Evolutionary conservation across 92 coral and sea anemone genomes (phyloP).

Genomic region (Pocillopora meandrina): DNA sequence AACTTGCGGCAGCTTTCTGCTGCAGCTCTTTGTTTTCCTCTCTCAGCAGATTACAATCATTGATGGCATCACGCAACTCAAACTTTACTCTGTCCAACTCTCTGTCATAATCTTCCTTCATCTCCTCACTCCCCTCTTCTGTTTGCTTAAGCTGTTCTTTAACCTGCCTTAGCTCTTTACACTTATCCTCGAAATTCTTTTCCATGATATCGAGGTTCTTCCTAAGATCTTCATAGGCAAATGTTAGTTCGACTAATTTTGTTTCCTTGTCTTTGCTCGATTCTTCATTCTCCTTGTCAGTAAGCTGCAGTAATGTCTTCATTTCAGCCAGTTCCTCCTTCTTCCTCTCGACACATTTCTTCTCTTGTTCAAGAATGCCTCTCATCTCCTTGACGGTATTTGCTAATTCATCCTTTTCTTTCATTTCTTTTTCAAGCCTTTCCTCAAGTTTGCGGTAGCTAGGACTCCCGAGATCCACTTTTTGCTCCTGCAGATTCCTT

Average conservation of each 20-base stretch:
- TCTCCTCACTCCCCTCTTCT: constrained; percentile 30
- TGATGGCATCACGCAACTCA: constrained; percentile 63
- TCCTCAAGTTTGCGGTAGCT: constrained; percentile 34
- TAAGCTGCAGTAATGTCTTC: constrained; percentile 27
- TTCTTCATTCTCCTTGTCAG: constrained; percentile 32
- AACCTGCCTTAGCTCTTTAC: constrained; percentile 16
- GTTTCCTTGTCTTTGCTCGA: constrained; percentile 50
- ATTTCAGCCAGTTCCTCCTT: constrained; percentile 40
- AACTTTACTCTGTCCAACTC: constrained; percentile 65
- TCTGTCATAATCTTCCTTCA: constrained; percentile 53
- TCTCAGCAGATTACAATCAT: constrained; percentile 56
- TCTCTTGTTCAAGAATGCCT: constrained; percentile 43
- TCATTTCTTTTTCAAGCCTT: constrained; percentile 26
- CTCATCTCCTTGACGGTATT: constrained; percentile 24
- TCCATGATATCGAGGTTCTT: constrained; percentile 3
- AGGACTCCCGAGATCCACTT: constrained; percentile 55
- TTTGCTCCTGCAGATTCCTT: constrained; percentile 54
- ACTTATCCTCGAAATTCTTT: constrained; percentile 13
- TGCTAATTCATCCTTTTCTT: constrained; percentile 14
- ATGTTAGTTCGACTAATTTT: constrained; percentile 28
- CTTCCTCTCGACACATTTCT: constrained; percentile 27
- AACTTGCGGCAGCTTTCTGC: constrained; percentile 11
- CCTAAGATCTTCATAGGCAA: constrained; percentile 42
- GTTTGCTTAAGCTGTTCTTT: constrained; percentile 16
- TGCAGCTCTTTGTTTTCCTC: constrained; percentile 47